Evolutionary conservation across 2,113 vertebrate species (phyloP), one percentile per base, ranked within the genome.

Genomic region (Rana temporaria): DNA sequence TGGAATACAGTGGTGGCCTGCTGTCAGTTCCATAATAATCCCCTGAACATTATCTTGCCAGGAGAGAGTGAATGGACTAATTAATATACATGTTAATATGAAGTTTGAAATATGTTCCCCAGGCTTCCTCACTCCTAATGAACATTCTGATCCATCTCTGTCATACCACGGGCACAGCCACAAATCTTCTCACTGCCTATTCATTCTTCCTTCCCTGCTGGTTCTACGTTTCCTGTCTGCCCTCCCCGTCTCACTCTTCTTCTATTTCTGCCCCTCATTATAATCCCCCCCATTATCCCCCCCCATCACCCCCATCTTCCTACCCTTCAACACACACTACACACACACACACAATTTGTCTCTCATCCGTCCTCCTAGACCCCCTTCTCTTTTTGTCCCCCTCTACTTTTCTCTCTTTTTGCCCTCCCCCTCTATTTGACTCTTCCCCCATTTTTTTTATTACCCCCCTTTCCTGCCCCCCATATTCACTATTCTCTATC

Each of bases 61-160:
- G 16, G 19, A 18, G 57, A 30, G 0, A 0, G 57, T 12, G 71
- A 26, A 48, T 48, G 42, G 42, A 48, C 42, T 48, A 48, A 48
- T 48, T 48, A 48, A 48, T 48, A 48, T 48, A 48, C 42, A 48
- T 48, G 12, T 48, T 48, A 48, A 48, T 48, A 48, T 70, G 81
- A 67, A 0, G 4, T 81, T 68, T 0, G 69, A 66, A 82, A 81
- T 78, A 77, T 79, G 78, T 79, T 77, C 1, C 1, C 26, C 0
- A 0, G 69, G 84, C 66, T 48, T 38, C 42, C 42, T 48, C 42
- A 14, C 42, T 77, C 78, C 69, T 53, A 32, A 17, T 74, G 60
- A 22, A 55, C 55, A 53, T 52, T 24, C 84, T n/a, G 3, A 62
- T 4, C n/a, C 12, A 20, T 63, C 26, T 71, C n/a, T 71, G 52